Evolutionary conservation across 2,888 invertebrate genomes (phyloP), one percentile per base, ranked within the genome.

Genomic region (Cryptus viduatorius): DNA sequence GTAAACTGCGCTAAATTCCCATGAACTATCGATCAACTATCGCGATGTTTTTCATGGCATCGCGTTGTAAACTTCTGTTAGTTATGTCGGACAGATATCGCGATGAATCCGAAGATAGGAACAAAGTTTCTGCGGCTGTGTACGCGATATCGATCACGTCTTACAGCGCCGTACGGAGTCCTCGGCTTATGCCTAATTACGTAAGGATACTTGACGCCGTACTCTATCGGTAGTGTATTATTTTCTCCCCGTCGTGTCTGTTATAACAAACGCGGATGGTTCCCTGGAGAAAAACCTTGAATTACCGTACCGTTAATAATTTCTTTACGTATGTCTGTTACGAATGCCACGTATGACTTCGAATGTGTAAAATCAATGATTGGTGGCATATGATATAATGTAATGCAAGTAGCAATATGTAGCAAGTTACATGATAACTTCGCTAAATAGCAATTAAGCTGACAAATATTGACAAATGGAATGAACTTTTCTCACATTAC

Each of bases 161-260:
- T 71, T 16, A 71, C 42, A 48, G 10, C 53, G 50, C 42, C 61
- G 75, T 53, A 19, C 48, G 24, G 46, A 75, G 56, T 79, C 48
- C 72, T 73, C 73, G 48, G 79, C 12, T 89, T 83, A 87, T 87
- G 85, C 86, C 85, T 84, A 83, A 89, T 90, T 90, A 89, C 85
- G 86, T 88, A 86, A 89, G 87, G 84, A 79, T 72, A 73, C 79
- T 75, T 65, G 75, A 83, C 46, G 65, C 76, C 50, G 16, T 83
- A 90, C 68, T 79, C 19, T 29, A 67, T 61, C 12, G 44, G 10
- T 37, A 14, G 16, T 65, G 48, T 59, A 53, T 46, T 46, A 56
- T 56, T 59, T 59, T 3, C 37, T 1, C 24, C 24, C 10, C 10
- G 24, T 12, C 46, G 29, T 29, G 24, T n/a, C 46, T 65, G 53